Base-by-base conservation (phyloP, 1,140 invertebrate genomes). In the Epicauta chinensis region DNA sequence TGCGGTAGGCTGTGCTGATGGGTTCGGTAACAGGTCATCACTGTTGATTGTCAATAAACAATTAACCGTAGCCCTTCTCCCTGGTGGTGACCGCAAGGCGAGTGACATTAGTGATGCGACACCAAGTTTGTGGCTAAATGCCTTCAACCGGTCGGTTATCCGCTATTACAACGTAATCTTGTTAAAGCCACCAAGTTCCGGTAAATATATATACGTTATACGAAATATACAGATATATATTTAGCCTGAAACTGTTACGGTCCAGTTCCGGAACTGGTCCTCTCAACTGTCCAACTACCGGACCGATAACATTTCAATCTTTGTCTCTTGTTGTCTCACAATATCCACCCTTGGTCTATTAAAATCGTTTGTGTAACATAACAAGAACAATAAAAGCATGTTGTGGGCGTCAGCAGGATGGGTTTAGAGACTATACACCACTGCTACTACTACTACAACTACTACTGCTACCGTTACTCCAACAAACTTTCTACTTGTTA, bases 121-220 rank as follows among this genome's bases (percentile, higher is more conserved):
- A 58, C 47, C 50, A 50, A 56, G 53, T 55, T 61, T 63, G 62
- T 51, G 62, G 62, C 53, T 56, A 57, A 60, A 61, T 57, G 59
- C 57, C 54, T 63, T 58, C 59, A 51, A 59, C 59, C 50, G 49
- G 60, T n/a, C 53, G 62, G 62, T 64, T 62, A 64, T 62, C 62
- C 62, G 60, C 62, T 62, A 64, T 64, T 64, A 64, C 58, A 53
- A 57, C 53, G 58, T 60, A 62, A 64, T 64, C 62, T 62, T 55
- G 60, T 64, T 64, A 62, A 47, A 58, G 57, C 56, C 46, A 48
- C 48, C 54, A 53, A 56, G 58, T 64, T 64, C 60, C 60, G 60
- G 60, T 62, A 62, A 62, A 59, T 56, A 57, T 30, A 44, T 53
- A 48, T 48, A 53, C 40, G 48, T 11, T 34, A 12, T 34, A 11